A percentile compares a stretch with the other conserved stretches of the same genome.
Conservation (phyloP, 2,113 vertebrate species). For the Proteles cristata region DNA sequence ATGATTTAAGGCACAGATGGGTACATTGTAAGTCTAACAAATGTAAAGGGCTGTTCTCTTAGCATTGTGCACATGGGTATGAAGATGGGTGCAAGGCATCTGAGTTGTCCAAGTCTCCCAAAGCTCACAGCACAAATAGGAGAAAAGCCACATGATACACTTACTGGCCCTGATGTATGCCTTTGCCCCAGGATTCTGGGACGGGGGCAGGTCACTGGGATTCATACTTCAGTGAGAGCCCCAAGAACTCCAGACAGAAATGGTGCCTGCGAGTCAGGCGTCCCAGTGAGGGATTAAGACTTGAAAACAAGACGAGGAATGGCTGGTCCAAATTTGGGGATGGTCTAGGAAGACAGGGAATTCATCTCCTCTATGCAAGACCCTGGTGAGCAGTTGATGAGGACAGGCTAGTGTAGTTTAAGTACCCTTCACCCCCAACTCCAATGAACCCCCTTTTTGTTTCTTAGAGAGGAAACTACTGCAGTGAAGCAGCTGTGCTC, state of each 20-base stretch:
- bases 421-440: neutral
- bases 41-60: neutral
- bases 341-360: neutral
- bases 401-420: neutral
- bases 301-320: neutral
- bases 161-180: neutral
- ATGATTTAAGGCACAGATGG: neutral
- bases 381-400: neutral
- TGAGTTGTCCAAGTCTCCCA: neutral
- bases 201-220: neutral
- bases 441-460: neutral
- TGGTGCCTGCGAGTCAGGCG: neutral
- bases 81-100: neutral
- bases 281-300: neutral
- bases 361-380: neutral
- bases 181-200: neutral
- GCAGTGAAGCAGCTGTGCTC: neutral
- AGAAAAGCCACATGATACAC: neutral
- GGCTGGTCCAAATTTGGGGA: neutral
- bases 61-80: neutral
- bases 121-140: neutral
- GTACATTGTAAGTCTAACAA: neutral
- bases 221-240: neutral
- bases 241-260: neutral
- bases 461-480: neutral